Percentiles rank a stretch among this genome's conserved stretches.
Evolutionary conservation across 2,888 invertebrate species (phyloP).

Genomic region (Hypolimnas misippus): DNA sequence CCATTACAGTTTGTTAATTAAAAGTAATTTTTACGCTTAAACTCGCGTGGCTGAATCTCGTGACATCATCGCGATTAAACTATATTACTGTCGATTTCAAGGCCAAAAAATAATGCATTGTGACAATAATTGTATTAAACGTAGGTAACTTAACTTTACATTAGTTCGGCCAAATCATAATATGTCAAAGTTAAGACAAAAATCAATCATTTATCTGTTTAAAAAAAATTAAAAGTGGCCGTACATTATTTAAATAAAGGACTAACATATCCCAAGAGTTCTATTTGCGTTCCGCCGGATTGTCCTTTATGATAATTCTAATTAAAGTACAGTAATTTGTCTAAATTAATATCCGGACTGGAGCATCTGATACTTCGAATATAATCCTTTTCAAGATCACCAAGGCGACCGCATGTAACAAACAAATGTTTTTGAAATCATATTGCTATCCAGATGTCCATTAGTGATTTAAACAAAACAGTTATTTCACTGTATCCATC

Average conservation of each 20-base stretch:
- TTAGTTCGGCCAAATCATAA: neutral
- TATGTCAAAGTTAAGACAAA: neutral
- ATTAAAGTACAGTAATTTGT: constrained; percentile 52
- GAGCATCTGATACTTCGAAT: constrained; percentile 49
- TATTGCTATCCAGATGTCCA: neutral
- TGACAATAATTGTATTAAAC: constrained; percentile 12
- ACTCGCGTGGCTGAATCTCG: constrained; percentile 55
- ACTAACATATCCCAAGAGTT: constrained; percentile 15
- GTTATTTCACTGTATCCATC: neutral
- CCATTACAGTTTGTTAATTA: neutral
- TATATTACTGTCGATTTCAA: constrained; percentile 49
- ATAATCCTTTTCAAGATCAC: constrained; percentile 30
- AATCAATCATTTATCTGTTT: neutral
- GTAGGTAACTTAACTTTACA: constrained; percentile 6
- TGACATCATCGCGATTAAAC: constrained; percentile 51
- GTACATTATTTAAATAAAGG: neutral
- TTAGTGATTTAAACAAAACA: neutral
- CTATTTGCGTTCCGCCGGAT: constrained; percentile 8
- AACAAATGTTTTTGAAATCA: constrained; percentile 7
- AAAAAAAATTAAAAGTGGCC: neutral
- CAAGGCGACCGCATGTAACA: neutral
- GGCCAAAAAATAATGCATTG: constrained; percentile 44
- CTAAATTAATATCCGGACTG: constrained; percentile 48
- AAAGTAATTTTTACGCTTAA: constrained; percentile 24
- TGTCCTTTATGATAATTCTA: constrained; percentile 41